Conservation (phyloP, 1,140 invertebrate genomes). For the Armadillidium nasatum region DNA sequence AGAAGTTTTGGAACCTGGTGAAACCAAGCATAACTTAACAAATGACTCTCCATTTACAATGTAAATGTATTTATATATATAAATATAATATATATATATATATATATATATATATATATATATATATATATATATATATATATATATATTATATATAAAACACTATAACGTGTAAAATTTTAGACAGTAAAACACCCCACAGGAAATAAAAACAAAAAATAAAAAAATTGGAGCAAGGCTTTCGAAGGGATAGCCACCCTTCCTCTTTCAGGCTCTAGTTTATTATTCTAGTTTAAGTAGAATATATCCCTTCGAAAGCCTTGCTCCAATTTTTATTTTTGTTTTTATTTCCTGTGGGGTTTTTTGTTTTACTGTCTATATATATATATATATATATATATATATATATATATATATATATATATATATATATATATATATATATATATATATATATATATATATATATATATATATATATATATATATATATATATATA, state of each 20-base stretch:
- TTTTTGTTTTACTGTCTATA: background rate
- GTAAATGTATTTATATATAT: constrained; percentile 44
- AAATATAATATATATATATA: constrained; percentile 24
- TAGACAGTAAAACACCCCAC: too few relatives aligned
- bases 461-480: background rate
- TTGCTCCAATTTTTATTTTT: too few relatives aligned
- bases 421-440: background rate
- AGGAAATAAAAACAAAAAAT: too few relatives aligned
- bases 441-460: background rate
- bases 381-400: background rate
- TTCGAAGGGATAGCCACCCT: too few relatives aligned
- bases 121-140: background rate
- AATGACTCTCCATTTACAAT: constrained; percentile 64
- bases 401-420: background rate
- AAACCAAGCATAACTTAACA: constrained; percentile 62
- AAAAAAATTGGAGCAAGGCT: too few relatives aligned
- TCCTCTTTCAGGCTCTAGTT: too few relatives aligned
- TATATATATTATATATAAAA: background rate
- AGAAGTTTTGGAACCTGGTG: constrained; percentile 55
- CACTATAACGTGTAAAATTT: background rate
- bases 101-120: constrained; percentile 11
- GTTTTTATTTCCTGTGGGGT: too few relatives aligned
- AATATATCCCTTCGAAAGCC: too few relatives aligned
- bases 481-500: constrained; percentile 5
- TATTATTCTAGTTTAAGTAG: too few relatives aligned